phyloP scores from a whole-genome alignment of 2,797 vertebrate genomes.

The Microctenopoma stevenorrisi region DNA sequence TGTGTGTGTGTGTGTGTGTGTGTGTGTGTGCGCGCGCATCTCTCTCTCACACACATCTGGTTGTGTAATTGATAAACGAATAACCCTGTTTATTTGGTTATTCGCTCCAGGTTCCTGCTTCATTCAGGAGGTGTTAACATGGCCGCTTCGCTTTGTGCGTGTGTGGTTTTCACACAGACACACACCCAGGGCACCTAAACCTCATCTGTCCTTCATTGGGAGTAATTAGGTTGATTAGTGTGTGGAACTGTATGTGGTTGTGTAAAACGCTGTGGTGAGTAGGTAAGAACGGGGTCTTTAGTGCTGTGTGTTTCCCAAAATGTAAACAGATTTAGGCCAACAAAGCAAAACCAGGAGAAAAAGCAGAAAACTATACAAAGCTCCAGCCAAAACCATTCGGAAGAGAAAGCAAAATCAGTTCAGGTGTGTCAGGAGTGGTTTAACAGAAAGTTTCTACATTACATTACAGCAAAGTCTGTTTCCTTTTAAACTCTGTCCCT shows the following conservation, averaged over 20 bases:
- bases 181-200: constrained; percentile 19
- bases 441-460: neutral
- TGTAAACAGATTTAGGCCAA: neutral
- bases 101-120: constrained; percentile 28
- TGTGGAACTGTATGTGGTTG: neutral
- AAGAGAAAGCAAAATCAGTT: too few species aligned
- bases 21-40: neutral
- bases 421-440: too few species aligned
- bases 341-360: neutral
- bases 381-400: neutral
- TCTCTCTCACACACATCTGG: constrained; percentile 1
- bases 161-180: constrained; percentile 3
- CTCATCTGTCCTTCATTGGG: constrained; percentile 46
- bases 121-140: constrained; percentile 25
- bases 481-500: constrained; percentile 6
- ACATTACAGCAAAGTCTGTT: neutral
- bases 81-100: constrained; percentile 16
- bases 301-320: neutral
- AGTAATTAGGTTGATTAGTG: constrained; percentile 23
- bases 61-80: constrained; percentile 10
- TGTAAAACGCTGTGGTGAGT: constrained; percentile 2
- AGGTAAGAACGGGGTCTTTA: too few species aligned
- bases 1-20: neutral
- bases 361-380: neutral
- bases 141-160: constrained; percentile 1